Evolutionary conservation across 2,797 vertebrate genomes (phyloP).

Genomic region (Tangara arthus): DNA sequence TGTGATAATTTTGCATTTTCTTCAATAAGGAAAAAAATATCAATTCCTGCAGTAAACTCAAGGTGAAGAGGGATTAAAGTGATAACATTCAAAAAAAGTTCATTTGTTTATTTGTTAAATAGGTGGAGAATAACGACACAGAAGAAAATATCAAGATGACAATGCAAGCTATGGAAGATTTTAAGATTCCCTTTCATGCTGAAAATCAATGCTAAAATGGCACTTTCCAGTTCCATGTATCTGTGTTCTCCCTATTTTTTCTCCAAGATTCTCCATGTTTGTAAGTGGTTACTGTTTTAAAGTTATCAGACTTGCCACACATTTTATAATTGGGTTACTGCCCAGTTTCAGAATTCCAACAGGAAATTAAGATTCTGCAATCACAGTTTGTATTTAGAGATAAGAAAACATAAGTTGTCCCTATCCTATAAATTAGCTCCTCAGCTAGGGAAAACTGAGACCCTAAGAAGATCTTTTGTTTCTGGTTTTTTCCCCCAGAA

Average conservation of each 20-base stretch:
- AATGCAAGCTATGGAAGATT: not conserved
- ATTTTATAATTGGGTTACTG: not conserved
- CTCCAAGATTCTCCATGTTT: not conserved
- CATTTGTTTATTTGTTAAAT: slow-evolving; percentile 28
- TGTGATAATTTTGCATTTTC: not conserved
- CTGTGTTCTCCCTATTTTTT: not conserved
- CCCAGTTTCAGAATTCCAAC: not conserved
- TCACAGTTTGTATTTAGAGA: not conserved
- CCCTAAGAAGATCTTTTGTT: not conserved
- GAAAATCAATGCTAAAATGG: not conserved
- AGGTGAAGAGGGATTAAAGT: not conserved
- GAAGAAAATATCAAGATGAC: not conserved
- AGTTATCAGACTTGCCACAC: not conserved
- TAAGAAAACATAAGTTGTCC: not conserved
- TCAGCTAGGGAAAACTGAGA: not conserved
- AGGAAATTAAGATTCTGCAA: not conserved
- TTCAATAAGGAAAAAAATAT: not conserved
- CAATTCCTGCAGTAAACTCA: not conserved
- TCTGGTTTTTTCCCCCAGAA: not conserved
- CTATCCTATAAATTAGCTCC: not conserved
- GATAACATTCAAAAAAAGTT: not conserved
- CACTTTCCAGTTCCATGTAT: not conserved
- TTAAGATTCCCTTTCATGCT: not conserved
- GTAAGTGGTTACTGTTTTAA: not conserved
- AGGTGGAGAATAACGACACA: not conserved